Conservation (phyloP, 2,797 vertebrate genomes). For the Peromyscus attwateri region DNA sequence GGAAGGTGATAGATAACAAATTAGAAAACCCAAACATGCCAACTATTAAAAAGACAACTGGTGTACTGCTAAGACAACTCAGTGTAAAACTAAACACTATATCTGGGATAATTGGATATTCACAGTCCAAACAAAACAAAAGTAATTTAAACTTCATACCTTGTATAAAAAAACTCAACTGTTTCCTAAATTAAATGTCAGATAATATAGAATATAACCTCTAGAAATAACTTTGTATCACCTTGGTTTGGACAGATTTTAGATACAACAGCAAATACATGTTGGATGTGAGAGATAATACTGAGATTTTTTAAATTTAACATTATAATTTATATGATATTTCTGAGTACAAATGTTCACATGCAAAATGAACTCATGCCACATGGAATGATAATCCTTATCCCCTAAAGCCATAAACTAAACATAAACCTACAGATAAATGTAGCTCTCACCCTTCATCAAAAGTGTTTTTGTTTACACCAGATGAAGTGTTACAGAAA, state of each 20-base stretch:
- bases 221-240: background rate
- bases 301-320: background rate
- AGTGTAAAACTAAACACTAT: background rate
- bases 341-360: background rate
- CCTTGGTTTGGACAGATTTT: background rate
- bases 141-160: background rate
- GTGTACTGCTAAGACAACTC: background rate
- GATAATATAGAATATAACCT: background rate
- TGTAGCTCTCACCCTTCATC: background rate
- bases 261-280: no score
- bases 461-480: background rate
- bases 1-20: background rate
- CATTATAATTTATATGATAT: background rate
- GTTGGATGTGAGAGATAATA: background rate
- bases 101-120: background rate
- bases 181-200: background rate
- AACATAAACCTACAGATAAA: background rate
- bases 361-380: background rate
- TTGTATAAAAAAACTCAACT: background rate
- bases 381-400: background rate
- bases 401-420: background rate
- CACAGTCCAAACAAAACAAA: background rate
- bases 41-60: background rate
- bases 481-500: background rate
- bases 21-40: background rate